Conservation (phyloP, 2,797 vertebrate species). For the Oreonectes daqikongensis region DNA sequence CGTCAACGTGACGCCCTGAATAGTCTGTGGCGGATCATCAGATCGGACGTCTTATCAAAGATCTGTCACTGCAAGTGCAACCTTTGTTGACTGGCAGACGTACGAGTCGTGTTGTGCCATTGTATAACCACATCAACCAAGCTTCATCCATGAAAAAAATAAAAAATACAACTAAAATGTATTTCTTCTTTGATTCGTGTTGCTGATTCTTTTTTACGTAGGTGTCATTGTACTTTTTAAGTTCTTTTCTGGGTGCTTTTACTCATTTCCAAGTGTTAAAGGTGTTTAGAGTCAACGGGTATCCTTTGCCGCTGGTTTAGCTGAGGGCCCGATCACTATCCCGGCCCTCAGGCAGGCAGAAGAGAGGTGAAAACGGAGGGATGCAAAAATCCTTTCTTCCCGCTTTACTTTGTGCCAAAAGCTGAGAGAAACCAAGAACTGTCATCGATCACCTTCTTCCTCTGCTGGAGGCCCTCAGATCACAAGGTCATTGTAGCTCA, state of each 20-base stretch:
- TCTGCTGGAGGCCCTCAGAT: conserved; percentile 78
- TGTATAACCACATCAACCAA: conserved; percentile 11
- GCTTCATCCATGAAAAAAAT: conserved; percentile 12
- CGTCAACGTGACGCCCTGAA: conserved; percentile 53
- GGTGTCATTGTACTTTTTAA: not conserved
- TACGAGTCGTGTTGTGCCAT: conserved; percentile 28
- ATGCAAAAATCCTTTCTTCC: conserved; percentile 60
- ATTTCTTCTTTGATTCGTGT: not conserved
- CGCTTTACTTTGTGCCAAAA: conserved; percentile 57
- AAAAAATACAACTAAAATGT: conserved; percentile 37
- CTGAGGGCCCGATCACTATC: conserved; percentile 9
- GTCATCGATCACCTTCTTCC: conserved; percentile 62
- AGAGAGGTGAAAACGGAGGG: conserved; percentile 63
- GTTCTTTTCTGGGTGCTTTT: conserved; percentile 7
- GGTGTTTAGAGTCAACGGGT: conserved; percentile 40
- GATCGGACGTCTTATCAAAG: conserved; percentile 58
- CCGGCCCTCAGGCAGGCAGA: conserved; percentile 43
- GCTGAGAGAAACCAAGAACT: conserved; percentile 69
- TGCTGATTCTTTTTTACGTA: conserved; percentile 1
- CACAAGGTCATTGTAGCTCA: conserved; percentile 93
- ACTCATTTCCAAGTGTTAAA: conserved; percentile 26
- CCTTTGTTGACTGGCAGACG: conserved; percentile 44
- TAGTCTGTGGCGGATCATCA: conserved; percentile 65
- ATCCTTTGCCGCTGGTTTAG: conserved; percentile 30
- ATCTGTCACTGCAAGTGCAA: conserved; percentile 57